Base-by-base conservation (phyloP, 2,113 vertebrate genomes). In the Thryonomys swinderianus region DNA sequence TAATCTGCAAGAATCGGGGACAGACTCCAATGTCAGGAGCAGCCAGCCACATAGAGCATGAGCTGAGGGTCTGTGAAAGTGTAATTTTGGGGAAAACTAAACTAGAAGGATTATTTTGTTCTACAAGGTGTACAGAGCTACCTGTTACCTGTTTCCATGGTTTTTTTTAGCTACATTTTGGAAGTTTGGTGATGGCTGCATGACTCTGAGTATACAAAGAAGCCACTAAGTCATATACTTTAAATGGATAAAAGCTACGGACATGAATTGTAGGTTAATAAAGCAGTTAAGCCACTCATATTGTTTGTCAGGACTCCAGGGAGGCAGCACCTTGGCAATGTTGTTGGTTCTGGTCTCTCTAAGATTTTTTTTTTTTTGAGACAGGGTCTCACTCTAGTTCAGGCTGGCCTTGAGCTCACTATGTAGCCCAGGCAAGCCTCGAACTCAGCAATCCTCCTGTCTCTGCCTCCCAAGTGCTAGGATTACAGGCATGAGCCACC, bases 1-100 rank as follows among this genome's bases (percentile, higher is more conserved):
- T 99, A 95, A 99, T 99, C 99, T 99, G 94, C 18, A 85, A 98
- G 42, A 96, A 86, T 37, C 87, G 80, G 25, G 95, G 48, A 86
- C 76, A 80, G 34, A 64, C 1, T 88, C 62, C 86, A 61, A 95
- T 20, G 64, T 8, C 12, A 42, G 34, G 27, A 3, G 5, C n/a
- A n/a, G n/a, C n/a, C 8, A 79, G 16, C 5, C 1, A 59, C 17
- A 59, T 5, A 20, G 30, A 5, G 37, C 21, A 88, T 32, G 45
- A 32, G n/a, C n/a, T n/a, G n/a, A n/a, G n/a, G n/a, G n/a, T n/a
- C n/a, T 27, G 99, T 99, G 7, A 99, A 20, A 25, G 34, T 1
- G n/a, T 16, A 69, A 59, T 5, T 85, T 27, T 12, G 25, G 73
- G 25, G 86, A 82, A 82, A 86, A 62, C 79, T 3, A 61, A 74